Evolutionary conservation across 2,113 vertebrate genomes (phyloP), one percentile per base, ranked within the genome.

Genomic region (Aegypius monachus): DNA sequence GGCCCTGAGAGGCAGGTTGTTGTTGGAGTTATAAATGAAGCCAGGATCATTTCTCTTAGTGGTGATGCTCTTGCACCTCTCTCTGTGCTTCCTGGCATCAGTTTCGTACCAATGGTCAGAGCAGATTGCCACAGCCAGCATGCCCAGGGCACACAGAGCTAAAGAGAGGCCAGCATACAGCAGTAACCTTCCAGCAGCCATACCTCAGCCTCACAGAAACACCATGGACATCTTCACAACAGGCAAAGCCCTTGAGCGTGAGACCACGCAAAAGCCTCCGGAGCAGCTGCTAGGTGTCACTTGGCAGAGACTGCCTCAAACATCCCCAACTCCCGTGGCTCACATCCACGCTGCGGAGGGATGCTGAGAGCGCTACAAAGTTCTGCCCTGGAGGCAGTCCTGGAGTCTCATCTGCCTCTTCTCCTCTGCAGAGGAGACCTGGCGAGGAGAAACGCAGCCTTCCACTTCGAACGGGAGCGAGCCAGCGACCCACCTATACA

Each of bases 41-140:
- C 99, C 99, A 58, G 99, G 99, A 98, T 99, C 99, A 93, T 99
- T 99, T 95, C 99, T 99, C 96, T 99, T 99, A 84, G 99, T 99
- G 86, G 99, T 99, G 96, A 99, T 99, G 97, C 98, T 99, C 94
- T 99, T 99, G 99, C 99, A 99, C 78, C 99, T 98, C 97, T 99
- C 99, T 90, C 99, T 97, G 98, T 99, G 99, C 97, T 99, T 98
- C 96, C 99, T 98, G 97, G 99, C 99, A 98, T 99, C 99, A 52
- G 99, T 99, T 97, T 99, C 99, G 26, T 99, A 99, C 99, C 99
- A 99, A 97, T 99, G 99, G 98, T 99, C 99, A 36, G 99, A 99
- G 98, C 99, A 99, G 98, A 99, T 99, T 27, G 99, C 99, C 98
- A 99, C 99, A 7, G 99, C 99, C 98, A 99, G 98, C 99, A 99